These are phyloP conservation scores for Scaptodrosophila latifasciaeformis DNA, from an alignment of 2,888 invertebrate genomes.

Conservation along the genomic window DNA sequence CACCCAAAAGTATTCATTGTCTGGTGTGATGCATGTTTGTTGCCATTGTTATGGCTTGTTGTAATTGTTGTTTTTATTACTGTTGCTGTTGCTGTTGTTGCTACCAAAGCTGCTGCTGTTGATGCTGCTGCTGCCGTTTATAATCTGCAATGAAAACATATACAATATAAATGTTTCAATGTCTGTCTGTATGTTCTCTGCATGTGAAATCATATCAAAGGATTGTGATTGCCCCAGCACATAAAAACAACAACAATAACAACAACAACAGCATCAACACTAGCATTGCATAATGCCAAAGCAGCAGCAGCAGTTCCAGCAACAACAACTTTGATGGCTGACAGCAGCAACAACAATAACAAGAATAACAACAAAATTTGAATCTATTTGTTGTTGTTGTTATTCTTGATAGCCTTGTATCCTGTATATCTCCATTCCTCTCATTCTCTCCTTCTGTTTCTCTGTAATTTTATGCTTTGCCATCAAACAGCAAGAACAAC, in stretches of 20 bases:
- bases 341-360: too few species aligned
- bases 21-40: background rate
- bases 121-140: slow-evolving; percentile 28
- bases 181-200: slow-evolving; percentile 37
- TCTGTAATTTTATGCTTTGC: slow-evolving; percentile 50
- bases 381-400: too few species aligned
- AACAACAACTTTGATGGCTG: slow-evolving; percentile 1
- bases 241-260: slow-evolving; percentile 37
- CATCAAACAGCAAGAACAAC: slow-evolving; percentile 16
- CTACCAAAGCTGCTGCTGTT: slow-evolving; percentile 34
- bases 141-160: slow-evolving; percentile 63
- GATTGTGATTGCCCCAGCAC: slow-evolving; percentile 42
- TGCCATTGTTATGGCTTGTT: slow-evolving; percentile 11
- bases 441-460: background rate
- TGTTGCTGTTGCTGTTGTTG: slow-evolving; percentile 20
- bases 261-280: slow-evolving; percentile 23
- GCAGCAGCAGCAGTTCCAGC: slow-evolving; percentile 11
- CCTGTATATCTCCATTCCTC: background rate
- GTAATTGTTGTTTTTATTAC: slow-evolving; percentile 31
- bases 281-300: slow-evolving; percentile 53
- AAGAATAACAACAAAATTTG: too few species aligned
- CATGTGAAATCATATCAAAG: slow-evolving; percentile 66
- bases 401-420: too few species aligned
- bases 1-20: too few species aligned
- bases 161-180: slow-evolving; percentile 9